Evolutionary conservation across 2,113 vertebrate genomes (phyloP), one percentile per base, ranked within the genome.

Genomic region (Sardina pilchardus): DNA sequence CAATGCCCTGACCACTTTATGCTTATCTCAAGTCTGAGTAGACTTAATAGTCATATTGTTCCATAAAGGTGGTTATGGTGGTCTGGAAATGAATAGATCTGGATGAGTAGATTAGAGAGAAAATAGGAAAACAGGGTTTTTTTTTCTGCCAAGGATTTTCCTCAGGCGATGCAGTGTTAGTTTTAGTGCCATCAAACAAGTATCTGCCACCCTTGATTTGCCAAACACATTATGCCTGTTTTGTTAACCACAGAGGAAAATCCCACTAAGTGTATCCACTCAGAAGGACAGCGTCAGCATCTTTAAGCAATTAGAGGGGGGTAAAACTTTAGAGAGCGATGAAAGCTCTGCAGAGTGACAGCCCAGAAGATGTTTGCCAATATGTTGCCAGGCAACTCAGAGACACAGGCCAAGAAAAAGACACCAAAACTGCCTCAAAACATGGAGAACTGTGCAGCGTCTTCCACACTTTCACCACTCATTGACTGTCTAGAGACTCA

Each of bases 251-350:
- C 84, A 82, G 71, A 88, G 84, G 81, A 85, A 80, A 85, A 84
- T 44, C 80, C 45, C 63, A 43, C 84, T 83, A n/a, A 83, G 59
- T 44, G 42, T 50, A 71, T 83, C 67, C 67, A 83, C 34, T 80
- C 53, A 36, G 34, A 53, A 44, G 85, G 81, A 82, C 42, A 21
- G 75, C 19, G 75, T 89, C 83, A 87, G 82, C 86, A 88, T 89
- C 88, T 87, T 89, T 86, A 87, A 89, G 83, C 63, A 86, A 88
- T 88, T 85, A 87, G 21, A 83, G 82, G 53, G 53, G 81, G 86
- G 82, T 82, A 39, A 85, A 88, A 85, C 82, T 83, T 50, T 84
- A 30, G 10, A 34, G 26, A 34, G 71, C 14, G 30, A 78, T 78
- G 71, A 78, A 36, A 78, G 30, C 71, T 16, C 9, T 78, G 30